Evolutionary conservation across 2,888 invertebrate genomes (phyloP).

Genomic region (Archips crataeganus): DNA sequence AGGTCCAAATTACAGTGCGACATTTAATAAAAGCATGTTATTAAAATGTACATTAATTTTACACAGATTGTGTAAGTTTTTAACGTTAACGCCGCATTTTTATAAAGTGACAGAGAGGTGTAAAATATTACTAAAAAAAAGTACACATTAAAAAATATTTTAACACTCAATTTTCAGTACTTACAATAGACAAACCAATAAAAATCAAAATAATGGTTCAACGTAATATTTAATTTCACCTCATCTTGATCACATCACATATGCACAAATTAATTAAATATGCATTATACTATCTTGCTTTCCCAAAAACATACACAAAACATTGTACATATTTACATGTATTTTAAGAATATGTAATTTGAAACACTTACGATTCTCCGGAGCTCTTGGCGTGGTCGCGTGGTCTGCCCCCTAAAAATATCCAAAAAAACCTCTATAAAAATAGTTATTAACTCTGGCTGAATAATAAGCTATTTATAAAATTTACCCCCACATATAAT

Average conservation of each 20-base stretch:
- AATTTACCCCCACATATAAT: too few relatives aligned
- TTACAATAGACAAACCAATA: not conserved
- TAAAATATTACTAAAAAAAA: too few relatives aligned
- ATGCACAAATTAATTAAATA: not conserved
- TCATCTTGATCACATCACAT: not conserved
- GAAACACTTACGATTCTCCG: constrained; percentile 79
- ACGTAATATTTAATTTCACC: not conserved
- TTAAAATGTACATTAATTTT: not conserved
- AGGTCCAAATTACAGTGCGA: constrained; percentile 34
- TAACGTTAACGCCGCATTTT: too few relatives aligned
- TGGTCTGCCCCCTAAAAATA: constrained; percentile 53
- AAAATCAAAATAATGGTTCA: not conserved
- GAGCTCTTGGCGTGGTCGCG: constrained; percentile 74
- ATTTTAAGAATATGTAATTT: constrained; percentile 17
- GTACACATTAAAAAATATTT: too few relatives aligned
- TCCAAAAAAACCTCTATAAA: not conserved
- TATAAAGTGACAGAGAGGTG: too few relatives aligned
- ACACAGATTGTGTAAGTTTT: too few relatives aligned
- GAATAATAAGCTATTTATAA: too few relatives aligned
- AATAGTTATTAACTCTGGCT: too few relatives aligned
- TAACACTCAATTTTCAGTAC: too few relatives aligned
- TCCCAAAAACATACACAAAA: not conserved
- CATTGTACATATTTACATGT: not conserved
- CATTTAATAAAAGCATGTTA: constrained; percentile 33
- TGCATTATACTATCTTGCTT: not conserved